Percentiles rank a stretch among this genome's conserved stretches.
These are phyloP conservation scores for Steatocranus sp. DNA, from an alignment of 2,797 vertebrate genomes.

Conservation along the genomic window DNA sequence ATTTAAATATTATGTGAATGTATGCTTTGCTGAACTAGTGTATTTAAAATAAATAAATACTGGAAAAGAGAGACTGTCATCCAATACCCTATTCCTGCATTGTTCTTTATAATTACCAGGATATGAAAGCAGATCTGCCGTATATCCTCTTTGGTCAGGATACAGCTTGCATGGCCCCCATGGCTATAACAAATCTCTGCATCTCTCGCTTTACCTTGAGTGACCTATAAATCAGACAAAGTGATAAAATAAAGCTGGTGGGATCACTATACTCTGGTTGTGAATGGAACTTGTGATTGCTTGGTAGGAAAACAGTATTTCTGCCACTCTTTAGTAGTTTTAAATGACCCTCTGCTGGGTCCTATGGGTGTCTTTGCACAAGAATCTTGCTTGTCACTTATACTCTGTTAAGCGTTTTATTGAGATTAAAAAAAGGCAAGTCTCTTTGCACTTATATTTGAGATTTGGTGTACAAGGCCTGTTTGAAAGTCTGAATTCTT, in stretches of 20 bases:
- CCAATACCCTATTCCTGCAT: not conserved
- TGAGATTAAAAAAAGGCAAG: not conserved
- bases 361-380: slow-evolving; percentile 10
- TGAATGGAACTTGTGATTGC: slow-evolving; percentile 32
- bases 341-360: slow-evolving; percentile 36
- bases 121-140: not conserved
- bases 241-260: not conserved
- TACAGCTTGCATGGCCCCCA: not conserved
- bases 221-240: slow-evolving; percentile 31
- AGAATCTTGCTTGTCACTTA: not conserved
- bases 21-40: slow-evolving; percentile 24
- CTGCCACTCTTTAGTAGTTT: slow-evolving; percentile 11
- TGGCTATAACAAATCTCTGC: slow-evolving; percentile 17
- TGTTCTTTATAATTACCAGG: not conserved
- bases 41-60: slow-evolving; percentile 54
- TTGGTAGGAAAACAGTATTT: slow-evolving; percentile 43
- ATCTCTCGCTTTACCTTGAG: slow-evolving; percentile 28
- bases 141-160: not conserved
- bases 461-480: not conserved
- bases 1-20: slow-evolving; percentile 5
- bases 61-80: slow-evolving; percentile 5
- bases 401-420: not conserved
- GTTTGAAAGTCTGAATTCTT: not conserved
- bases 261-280: slow-evolving; percentile 19
- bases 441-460: not conserved